Evolutionary conservation across 2,888 invertebrate genomes (phyloP).

Genomic region (Microctonus hyperodae): DNA sequence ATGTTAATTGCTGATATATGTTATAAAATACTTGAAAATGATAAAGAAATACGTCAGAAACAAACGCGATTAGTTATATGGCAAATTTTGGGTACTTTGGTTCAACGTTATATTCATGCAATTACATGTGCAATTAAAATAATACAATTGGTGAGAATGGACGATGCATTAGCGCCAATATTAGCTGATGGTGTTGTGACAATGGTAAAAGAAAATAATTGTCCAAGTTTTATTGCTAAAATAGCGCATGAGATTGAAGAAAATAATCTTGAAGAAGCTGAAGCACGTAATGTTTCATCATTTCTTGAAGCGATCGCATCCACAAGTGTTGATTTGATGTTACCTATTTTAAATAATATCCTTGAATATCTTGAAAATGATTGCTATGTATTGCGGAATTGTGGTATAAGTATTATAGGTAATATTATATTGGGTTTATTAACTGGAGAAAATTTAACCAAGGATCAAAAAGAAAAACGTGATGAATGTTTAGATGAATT

Average conservation of each 20-base stretch:
- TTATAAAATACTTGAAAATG: slow-evolving; percentile 75
- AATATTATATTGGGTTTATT: slow-evolving; percentile 78
- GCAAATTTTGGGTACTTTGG: slow-evolving; percentile 80
- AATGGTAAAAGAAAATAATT: slow-evolving; percentile 72
- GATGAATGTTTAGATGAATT: slow-evolving; percentile 83
- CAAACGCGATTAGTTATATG: slow-evolving; percentile 72
- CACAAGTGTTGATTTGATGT: slow-evolving; percentile 46
- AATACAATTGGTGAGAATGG: slow-evolving; percentile 76
- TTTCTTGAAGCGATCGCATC: slow-evolving; percentile 55
- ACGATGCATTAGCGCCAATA: slow-evolving; percentile 75
- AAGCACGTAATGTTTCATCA: slow-evolving; percentile 57
- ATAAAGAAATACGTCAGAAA: slow-evolving; percentile 70
- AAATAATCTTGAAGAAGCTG: slow-evolving; percentile 68
- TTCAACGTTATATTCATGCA: slow-evolving; percentile 86
- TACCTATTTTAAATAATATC: slow-evolving; percentile 54
- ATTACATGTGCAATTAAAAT: slow-evolving; percentile 78
- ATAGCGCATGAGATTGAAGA: slow-evolving; percentile 78
- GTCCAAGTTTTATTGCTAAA: slow-evolving; percentile 75
- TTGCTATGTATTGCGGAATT: slow-evolving; percentile 75
- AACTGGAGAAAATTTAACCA: slow-evolving; percentile 75
- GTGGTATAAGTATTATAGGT: slow-evolving; percentile 83
- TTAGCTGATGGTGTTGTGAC: slow-evolving; percentile 76
- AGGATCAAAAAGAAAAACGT: slow-evolving; percentile 72
- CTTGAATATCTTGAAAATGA: slow-evolving; percentile 53
- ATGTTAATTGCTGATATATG: slow-evolving; percentile 78